Conservation (phyloP, 2,113 vertebrate genomes). For the Otocyon megalotis region DNA sequence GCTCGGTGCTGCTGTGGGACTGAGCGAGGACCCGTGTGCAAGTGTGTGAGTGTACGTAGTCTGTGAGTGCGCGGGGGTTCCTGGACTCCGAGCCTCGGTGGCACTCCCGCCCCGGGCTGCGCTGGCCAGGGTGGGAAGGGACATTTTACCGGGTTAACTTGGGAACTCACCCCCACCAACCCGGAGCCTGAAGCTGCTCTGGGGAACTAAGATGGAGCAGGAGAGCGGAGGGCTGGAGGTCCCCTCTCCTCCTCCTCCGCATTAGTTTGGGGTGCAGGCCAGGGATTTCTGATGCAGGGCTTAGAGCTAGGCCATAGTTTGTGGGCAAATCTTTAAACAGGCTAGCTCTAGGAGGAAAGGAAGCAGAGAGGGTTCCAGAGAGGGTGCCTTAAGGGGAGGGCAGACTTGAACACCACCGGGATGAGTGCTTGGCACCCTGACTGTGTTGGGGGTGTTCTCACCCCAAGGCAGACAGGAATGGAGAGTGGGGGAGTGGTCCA, state of each 20-base stretch:
- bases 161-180: neutral
- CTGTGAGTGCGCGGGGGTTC: neutral
- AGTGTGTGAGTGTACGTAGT: neutral
- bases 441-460: neutral
- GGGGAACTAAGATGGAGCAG: neutral
- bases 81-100: neutral
- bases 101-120: neutral
- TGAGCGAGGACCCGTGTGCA: neutral
- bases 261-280: neutral
- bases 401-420: neutral
- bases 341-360: neutral
- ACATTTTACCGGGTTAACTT: neutral
- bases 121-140: neutral
- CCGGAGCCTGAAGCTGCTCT: neutral
- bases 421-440: fast-evolving
- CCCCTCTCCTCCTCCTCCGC: neutral
- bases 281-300: neutral
- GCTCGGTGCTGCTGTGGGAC: neutral
- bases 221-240: neutral
- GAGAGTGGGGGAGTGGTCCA: neutral
- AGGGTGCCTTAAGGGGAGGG: neutral
- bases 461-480: neutral
- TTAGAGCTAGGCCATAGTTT: neutral
- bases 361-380: neutral
- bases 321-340: neutral